Evolutionary conservation across 2,113 vertebrate genomes (phyloP), one percentile per base, ranked within the genome.

Genomic region (Xerus inauris): DNA sequence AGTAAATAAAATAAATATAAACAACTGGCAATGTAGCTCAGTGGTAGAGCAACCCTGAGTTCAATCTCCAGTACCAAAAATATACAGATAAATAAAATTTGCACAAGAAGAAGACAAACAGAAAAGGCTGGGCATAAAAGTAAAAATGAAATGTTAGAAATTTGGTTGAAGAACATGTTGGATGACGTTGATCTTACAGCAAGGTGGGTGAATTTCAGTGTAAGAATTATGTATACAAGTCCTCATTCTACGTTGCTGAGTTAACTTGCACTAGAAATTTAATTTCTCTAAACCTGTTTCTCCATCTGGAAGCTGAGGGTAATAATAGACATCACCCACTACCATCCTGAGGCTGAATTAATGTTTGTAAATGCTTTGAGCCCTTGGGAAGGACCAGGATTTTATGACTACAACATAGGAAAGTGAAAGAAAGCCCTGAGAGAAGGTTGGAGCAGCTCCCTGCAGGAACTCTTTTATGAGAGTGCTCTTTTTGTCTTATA

Each of bases 401-500:
- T 97, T 90, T 84, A 91, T 90, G 81, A 92, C 47, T 62, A 88
- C 19, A 85, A 24, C 17, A 6, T 38, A 89, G 51, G 91, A 80
- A 88, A 96, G 49, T 69, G 30, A 88, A 95, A 93, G n/a, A 87
- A 24, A 11, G 30, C 14, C 40, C 84, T 92, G 62, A 71, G 67
- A 85, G 47, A 93, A 84, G 65, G 89, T 49, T 62, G 11, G 16
- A 62, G 51, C 9, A 3, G 12, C 57, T 77, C 59, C 40, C 47
- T 71, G 57, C 62, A 24, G 8, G 11, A 35, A 64, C 47, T 14
- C n/a, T 82, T 94, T 92, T 32, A 81, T 45, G 71, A 85, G 71
- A 67, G 72, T 38, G 67, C 47, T 91, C 76, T 82, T 73, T 95
- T 96, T 84, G 77, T 96, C 97, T 95, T 96, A 87, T 71, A 96